Base-by-base conservation (phyloP, 1,140 invertebrate genomes). In the Eubasilissa regina region DNA sequence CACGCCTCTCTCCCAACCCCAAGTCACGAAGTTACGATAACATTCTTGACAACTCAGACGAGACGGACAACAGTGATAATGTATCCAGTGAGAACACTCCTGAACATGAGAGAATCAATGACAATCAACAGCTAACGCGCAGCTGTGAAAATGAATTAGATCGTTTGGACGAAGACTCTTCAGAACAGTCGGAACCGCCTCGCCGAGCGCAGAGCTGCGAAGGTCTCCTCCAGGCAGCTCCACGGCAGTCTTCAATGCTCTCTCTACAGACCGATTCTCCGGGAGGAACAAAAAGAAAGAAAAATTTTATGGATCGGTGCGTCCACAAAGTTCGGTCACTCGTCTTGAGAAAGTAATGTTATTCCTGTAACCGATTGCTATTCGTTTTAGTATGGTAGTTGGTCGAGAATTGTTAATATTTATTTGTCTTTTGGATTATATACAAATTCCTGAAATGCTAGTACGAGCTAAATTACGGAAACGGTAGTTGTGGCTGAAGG, bases 281-380 rank as follows among this genome's bases (percentile, higher is more conserved):
- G 64, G 87, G 86, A 70, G 88, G 88, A 82, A 87, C 85, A 6
- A 93, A 93, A 85, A 88, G 91, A 77, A 93, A 93, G 84, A 90
- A 90, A 84, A 94, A 94, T 86, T 94, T 94, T 84, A 93, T 94
- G 92, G 93, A 94, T 87, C 91, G 93, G 86, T 94, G 93, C 86
- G 93, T 94, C 45, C 94, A 93, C 85, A 94, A 94, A 89, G 92
- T 94, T 86, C 90, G 92, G 89, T 93, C 92, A 84, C 91, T 93
- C 47, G 79, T 82, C 74, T 70, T 84, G 84, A 87, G 85, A 84
- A 85, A 83, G 79, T 84, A 66, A 80, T 84, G 86, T 88, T 86
- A 86, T 83, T 58, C 66, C 62, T 84, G 85, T 84, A 84, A 87
- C 84, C 84, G 85, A 87, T 87, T 88, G 86, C 87, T 88, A 88